A percentile compares a stretch with the other conserved stretches of the same genome.
phyloP scores from a whole-genome alignment of 2,888 invertebrate genomes.

The Halictus ligatus region DNA sequence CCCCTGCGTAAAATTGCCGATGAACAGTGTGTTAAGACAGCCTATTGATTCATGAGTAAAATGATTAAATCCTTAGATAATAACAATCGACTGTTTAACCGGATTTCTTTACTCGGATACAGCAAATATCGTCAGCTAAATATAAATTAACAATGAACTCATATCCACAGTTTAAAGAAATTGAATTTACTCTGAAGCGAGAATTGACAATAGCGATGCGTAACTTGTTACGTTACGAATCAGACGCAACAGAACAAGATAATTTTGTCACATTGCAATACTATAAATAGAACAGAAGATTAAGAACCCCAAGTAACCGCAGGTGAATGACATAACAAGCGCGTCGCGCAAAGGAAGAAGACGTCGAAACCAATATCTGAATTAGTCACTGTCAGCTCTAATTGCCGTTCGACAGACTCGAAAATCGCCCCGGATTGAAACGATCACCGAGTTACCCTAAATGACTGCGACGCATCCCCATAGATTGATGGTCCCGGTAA shows the following conservation, averaged over 20 bases:
- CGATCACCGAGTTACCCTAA: neutral
- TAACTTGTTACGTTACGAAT: too few relatives aligned
- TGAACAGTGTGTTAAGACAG: neutral
- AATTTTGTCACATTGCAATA: too few relatives aligned
- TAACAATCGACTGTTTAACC: too few relatives aligned
- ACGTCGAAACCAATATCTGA: neutral
- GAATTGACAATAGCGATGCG: too few relatives aligned
- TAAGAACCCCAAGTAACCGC: neutral
- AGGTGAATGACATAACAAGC: neutral
- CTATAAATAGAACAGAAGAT: too few relatives aligned
- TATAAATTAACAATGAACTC: too few relatives aligned
- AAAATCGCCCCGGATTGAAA: neutral
- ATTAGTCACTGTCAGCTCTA: neutral
- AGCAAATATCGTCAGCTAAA: too few relatives aligned
- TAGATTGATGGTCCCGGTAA: constrained; percentile 9
- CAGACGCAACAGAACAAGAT: too few relatives aligned
- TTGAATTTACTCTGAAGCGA: too few relatives aligned
- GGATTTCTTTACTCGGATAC: too few relatives aligned
- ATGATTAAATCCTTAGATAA: neutral
- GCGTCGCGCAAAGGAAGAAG: neutral
- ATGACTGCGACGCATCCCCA: neutral
- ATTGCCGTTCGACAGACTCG: neutral
- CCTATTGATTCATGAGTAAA: neutral
- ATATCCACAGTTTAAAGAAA: too few relatives aligned
- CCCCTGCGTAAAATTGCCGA: too few relatives aligned